These are phyloP conservation scores for Enteromius radiatus DNA, from an alignment of 2,797 vertebrate species.

Conservation along the genomic window DNA sequence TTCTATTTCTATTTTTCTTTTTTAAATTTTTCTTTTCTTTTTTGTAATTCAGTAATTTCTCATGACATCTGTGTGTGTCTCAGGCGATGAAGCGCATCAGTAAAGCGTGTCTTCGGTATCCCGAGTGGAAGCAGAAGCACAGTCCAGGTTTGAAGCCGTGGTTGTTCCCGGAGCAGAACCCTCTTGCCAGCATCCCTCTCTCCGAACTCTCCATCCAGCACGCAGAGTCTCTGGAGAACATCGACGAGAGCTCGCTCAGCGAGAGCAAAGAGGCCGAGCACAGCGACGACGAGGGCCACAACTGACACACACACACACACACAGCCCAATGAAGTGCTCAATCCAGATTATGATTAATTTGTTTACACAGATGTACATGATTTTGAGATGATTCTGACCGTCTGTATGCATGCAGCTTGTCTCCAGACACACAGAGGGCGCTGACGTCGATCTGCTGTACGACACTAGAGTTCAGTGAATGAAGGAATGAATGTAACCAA, in stretches of 20 bases:
- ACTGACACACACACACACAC: constrained; percentile 56
- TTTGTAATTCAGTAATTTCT: too few species aligned
- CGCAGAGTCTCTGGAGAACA: constrained; percentile 94
- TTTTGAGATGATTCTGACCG: background rate
- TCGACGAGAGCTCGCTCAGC: constrained; percentile 88
- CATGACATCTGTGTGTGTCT: background rate
- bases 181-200: constrained; percentile 82
- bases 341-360: background rate
- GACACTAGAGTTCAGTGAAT: constrained; percentile 71
- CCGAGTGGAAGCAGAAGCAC: constrained; percentile 92
- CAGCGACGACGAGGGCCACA: constrained; percentile 78
- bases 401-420: constrained; percentile 53
- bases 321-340: background rate
- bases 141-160: constrained; percentile 89
- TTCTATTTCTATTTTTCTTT: too few species aligned
- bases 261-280: constrained; percentile 86
- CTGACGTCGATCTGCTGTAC: constrained; percentile 56
- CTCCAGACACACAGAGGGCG: constrained; percentile 70
- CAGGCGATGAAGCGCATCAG: constrained; percentile 96
- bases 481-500: constrained; percentile 78
- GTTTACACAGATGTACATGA: background rate
- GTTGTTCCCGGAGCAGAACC: constrained; percentile 93
- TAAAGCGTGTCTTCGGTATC: constrained; percentile 91
- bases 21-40: too few species aligned
- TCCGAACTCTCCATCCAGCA: constrained; percentile 90